Base-by-base conservation (phyloP, 2,113 vertebrate species). In the Indicator maculatus region DNA sequence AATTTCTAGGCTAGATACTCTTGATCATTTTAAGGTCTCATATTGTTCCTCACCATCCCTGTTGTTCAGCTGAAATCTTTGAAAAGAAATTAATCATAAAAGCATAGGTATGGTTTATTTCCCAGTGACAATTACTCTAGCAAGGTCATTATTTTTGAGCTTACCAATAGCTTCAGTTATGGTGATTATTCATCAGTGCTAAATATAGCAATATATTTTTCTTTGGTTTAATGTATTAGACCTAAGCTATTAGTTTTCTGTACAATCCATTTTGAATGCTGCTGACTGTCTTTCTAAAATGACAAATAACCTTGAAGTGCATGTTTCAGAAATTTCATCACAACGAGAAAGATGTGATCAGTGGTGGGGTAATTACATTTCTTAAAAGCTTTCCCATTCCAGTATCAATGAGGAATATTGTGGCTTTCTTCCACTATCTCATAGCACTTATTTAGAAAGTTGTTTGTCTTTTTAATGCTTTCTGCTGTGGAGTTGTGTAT, bases 351-450 rank as follows among this genome's bases (percentile, higher is more conserved):
- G 71, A 93, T 88, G 55, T 93, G 45, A 80, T 88, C 71, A 63
- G 36, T 90, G 59, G 12, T 70, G 19, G 12, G 8, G 7, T 88
- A 93, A 93, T 96, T 93, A 77, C 16, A 53, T 88, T 93, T 88
- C 82, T 91, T 94, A 93, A 96, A 96, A 94, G 93, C 83, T 94
- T 95, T 95, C 93, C 92, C 76, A 74, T 91, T 91, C 55, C 21
- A 5, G 5, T 60, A 59, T 87, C 75, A 94, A 76, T 93, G 87
- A 91, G 36, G 56, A 87, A 83, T 71, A 77, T 28, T 89, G 67
- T 86, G 79, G 56, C 52, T 89, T 94, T 94, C 39, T 94, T 94
- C 36, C 36, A 59, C 85, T 89, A 4, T 77, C 84, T 83, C 72
- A 60, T 77, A 88, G 74, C 72, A 66, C 12, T 91, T 95, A 82